Base-by-base conservation (phyloP, 2,888 invertebrate genomes). In the Eupithecia inturbata region DNA sequence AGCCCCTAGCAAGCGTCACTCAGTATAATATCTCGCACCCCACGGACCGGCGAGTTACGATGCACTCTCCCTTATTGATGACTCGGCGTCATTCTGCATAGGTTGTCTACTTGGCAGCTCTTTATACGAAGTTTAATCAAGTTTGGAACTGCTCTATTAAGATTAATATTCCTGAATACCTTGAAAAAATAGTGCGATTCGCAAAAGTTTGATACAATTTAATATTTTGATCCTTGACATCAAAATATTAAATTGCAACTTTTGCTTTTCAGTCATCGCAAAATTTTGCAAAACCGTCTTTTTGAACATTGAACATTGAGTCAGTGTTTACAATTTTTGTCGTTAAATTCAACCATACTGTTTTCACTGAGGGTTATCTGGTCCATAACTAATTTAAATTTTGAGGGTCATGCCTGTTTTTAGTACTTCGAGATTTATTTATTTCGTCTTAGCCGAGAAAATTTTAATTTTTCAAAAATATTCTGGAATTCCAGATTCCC, bases 21-120 rank as follows among this genome's bases (percentile, higher is more conserved):
- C 92, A 92, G 90, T 90, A 85, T 90, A 92, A 92, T 91, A 88
- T 85, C 88, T 89, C 86, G 87, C 84, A 82, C 88, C 91, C 90
- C 39, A 12, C 10, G 9, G 22, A 4, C 7, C 39, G 45, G 19
- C 28, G 60, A 60, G 60, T 57, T 49, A 63, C 41, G 73, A 64
- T 67, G 74, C 72, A 75, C 77, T 73, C 70, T 75, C 69, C 49
- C 68, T 36, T 63, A 53, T 53, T 67, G 72, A 78, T 74, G 69
- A 57, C 57, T 12, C 26, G 57, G 26, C 57, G 5, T 26, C 57
- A 68, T 74, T 74, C 70, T 19, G 28, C 31, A 28, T 28, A 60
- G n/a, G n/a, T n/a, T n/a, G n/a, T n/a, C n/a, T n/a, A n/a, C 62
- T 62, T 31, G 31, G 19, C 62, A 31, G 28, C 62, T 62, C 62